A percentile compares a stretch with the other conserved stretches of the same genome.
Conservation (phyloP, 2,797 vertebrate genomes). For the Strix occidentalis region DNA sequence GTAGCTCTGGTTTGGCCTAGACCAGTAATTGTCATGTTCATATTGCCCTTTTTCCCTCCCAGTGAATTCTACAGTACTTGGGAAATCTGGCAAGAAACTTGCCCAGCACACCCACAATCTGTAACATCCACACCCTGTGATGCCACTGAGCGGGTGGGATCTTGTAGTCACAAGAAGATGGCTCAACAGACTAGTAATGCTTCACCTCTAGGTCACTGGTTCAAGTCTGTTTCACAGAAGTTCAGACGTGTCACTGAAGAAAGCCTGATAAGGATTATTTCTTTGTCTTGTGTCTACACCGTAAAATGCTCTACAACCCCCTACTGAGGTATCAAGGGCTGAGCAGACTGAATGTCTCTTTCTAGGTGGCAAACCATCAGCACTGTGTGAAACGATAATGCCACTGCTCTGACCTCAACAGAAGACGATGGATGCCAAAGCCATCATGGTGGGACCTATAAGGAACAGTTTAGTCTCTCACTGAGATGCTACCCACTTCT, state of each 20-base stretch:
- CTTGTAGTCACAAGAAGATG: neutral
- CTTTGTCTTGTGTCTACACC: neutral
- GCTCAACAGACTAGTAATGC: neutral
- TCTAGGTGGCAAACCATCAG: neutral
- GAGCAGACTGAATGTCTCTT: neutral
- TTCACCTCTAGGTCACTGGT: constrained; percentile 67
- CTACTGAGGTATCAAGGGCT: neutral
- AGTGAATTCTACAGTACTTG: neutral
- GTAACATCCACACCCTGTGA: neutral
- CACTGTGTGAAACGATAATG: neutral
- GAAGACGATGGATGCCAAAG: neutral
- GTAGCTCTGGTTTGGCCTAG: neutral
- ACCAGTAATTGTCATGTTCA: neutral
- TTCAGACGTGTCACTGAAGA: neutral
- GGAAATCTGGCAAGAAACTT: neutral
- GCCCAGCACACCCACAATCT: neutral
- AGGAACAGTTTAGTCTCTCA: neutral
- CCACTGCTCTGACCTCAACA: neutral
- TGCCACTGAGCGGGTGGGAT: neutral
- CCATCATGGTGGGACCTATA: neutral
- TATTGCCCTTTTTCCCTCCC: neutral
- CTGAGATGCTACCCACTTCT: neutral
- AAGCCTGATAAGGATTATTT: neutral
- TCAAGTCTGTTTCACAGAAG: constrained; percentile 15
- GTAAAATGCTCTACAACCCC: neutral